Percentiles rank a stretch among this genome's conserved stretches.
Evolutionary conservation across 2,797 vertebrate species (phyloP).

Genomic region (Heliangelus exortis): DNA sequence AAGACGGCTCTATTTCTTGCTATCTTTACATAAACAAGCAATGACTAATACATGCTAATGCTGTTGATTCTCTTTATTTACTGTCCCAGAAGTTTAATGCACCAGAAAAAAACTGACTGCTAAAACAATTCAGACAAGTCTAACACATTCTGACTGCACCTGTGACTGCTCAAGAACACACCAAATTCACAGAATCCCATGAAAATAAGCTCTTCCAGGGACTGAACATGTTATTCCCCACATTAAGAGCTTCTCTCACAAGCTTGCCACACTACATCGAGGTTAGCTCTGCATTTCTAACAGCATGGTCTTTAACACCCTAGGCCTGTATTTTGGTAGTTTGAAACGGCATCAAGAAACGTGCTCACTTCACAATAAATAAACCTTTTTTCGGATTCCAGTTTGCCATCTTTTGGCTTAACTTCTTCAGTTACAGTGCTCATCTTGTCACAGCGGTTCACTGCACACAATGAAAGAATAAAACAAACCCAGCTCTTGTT

Average conservation of each 20-base stretch:
- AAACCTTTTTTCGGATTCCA: not conserved
- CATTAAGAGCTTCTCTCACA: not conserved
- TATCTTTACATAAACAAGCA: not conserved
- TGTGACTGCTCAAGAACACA: not conserved
- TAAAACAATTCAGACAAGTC: accelerated
- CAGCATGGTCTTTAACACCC: accelerated
- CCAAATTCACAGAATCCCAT: accelerated
- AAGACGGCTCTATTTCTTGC: not conserved
- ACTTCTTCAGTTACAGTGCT: not conserved
- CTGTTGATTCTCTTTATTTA: not conserved
- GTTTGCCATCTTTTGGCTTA: not conserved
- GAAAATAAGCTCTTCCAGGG: not conserved
- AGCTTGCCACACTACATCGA: accelerated
- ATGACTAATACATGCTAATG: not conserved
- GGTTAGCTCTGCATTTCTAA: not conserved
- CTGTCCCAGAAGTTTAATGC: not conserved
- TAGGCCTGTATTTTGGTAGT: accelerated
- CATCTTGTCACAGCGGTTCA: not conserved
- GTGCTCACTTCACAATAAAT: constrained; percentile 47
- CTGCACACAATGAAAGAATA: not conserved
- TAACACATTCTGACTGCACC: accelerated
- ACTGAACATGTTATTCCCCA: accelerated
- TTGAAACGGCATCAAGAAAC: not conserved
- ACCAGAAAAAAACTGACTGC: not conserved
- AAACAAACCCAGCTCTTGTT: not conserved